phyloP scores from a whole-genome alignment of 2,888 invertebrate species.

The Aromia moschata region DNA sequence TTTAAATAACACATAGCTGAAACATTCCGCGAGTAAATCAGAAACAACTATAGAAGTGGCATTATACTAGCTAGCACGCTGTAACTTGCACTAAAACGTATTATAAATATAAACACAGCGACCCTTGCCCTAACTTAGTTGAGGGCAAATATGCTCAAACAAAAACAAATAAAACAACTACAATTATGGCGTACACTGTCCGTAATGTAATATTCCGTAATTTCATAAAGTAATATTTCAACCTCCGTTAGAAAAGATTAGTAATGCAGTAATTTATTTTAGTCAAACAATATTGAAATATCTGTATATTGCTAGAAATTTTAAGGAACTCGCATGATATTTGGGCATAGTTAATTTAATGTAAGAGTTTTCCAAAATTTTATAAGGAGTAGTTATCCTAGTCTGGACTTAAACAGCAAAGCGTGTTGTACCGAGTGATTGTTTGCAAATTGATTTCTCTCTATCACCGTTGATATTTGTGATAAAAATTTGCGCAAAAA shows the following conservation, averaged over 20 bases:
- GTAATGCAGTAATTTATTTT: constrained; percentile 6
- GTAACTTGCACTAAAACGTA: constrained; percentile 46
- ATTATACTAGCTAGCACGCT: constrained; percentile 33
- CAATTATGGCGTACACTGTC: constrained; percentile 24
- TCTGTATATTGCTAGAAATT: no score
- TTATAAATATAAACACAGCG: constrained; percentile 53
- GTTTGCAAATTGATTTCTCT: no score
- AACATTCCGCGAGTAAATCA: constrained; percentile 46
- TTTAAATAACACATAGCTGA: constrained; percentile 48
- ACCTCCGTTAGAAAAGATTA: not conserved
- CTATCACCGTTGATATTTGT: no score
- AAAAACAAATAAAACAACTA: constrained; percentile 44
- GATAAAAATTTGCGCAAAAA: no score
- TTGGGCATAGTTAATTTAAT: no score
- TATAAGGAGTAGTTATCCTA: no score
- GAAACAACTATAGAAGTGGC: constrained; percentile 41
- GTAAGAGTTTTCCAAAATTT: no score
- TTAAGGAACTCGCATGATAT: no score
- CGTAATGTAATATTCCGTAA: constrained; percentile 2
- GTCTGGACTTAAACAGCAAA: no score
- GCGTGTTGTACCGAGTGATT: no score
- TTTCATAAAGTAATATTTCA: constrained; percentile 1
- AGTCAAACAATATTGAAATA: not conserved
- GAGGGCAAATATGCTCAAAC: constrained; percentile 50
- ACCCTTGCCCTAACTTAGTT: constrained; percentile 48